A percentile compares a stretch with the other conserved stretches of the same genome.
phyloP scores from a whole-genome alignment of 2,888 invertebrate genomes.

The Drosophila mimica region DNA sequence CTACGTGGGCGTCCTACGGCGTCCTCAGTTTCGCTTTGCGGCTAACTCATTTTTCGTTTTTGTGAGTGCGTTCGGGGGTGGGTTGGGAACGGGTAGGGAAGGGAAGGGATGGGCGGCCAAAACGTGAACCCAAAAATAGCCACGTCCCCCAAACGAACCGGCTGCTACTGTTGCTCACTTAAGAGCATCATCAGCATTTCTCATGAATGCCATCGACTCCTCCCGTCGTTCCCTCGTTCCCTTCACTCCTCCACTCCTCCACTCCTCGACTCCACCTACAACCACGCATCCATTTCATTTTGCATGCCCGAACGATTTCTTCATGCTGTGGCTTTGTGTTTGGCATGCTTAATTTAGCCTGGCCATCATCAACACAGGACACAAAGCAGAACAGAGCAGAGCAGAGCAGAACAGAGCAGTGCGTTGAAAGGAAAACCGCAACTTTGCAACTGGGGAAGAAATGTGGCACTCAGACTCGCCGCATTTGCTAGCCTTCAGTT shows the following conservation, averaged over 20 bases:
- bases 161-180: slow-evolving; percentile 34
- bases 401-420: neutral
- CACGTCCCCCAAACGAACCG: slow-evolving; percentile 31
- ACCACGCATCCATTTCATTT: slow-evolving; percentile 37
- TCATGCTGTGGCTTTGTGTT: slow-evolving; percentile 42
- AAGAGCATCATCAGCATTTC: slow-evolving; percentile 73
- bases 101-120: slow-evolving; percentile 9
- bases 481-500: slow-evolving; percentile 10
- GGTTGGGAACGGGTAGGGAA: fast-evolving
- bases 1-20: slow-evolving; percentile 34
- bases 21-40: slow-evolving; percentile 19
- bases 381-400: neutral
- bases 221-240: neutral
- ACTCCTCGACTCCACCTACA: neutral
- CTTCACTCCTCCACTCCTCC: no score
- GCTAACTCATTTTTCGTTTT: slow-evolving; percentile 47
- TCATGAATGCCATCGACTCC: slow-evolving; percentile 18
- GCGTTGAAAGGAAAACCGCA: slow-evolving; percentile 19
- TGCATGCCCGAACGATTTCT: slow-evolving; percentile 60
- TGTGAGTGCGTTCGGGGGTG: neutral
- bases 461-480: slow-evolving; percentile 1
- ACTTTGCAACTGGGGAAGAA: neutral
- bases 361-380: slow-evolving; percentile 14
- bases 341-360: slow-evolving; percentile 66
- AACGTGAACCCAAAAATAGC: slow-evolving; percentile 41